Percentiles rank a stretch among this genome's conserved stretches.
phyloP scores from a whole-genome alignment of 2,113 vertebrate genomes.

The Tauraco erythrolophus region DNA sequence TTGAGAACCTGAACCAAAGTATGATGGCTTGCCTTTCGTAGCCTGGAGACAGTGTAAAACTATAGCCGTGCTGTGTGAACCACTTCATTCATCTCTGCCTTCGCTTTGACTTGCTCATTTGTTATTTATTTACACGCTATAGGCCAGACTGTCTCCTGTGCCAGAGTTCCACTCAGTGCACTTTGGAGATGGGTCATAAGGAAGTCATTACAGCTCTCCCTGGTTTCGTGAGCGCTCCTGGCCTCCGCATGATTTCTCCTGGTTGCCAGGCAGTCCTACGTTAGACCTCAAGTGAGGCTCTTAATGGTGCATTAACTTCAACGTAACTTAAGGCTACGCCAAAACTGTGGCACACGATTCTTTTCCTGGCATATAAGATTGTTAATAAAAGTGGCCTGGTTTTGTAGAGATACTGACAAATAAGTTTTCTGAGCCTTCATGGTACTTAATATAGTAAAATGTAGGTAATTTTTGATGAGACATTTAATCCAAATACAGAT shows the following conservation, averaged over 20 bases:
- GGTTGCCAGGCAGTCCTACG: background rate
- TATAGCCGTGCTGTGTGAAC: background rate
- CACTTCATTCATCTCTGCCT: constrained; percentile 27
- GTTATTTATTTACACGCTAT: constrained; percentile 12
- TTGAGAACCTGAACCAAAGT: constrained; percentile 8
- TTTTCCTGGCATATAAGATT: background rate
- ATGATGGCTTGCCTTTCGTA: background rate
- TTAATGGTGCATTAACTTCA: background rate
- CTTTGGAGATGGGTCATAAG: constrained; percentile 18
- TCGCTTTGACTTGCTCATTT: background rate
- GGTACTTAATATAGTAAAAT: background rate
- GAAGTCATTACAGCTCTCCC: constrained; percentile 35
- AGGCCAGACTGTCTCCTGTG: constrained; percentile 15
- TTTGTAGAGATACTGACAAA: background rate
- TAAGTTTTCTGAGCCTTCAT: background rate
- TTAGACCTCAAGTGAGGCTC: background rate
- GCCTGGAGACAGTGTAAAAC: background rate
- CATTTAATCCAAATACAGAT: background rate
- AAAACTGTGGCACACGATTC: background rate
- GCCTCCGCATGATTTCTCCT: background rate
- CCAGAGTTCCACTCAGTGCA: background rate
- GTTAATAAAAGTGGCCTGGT: background rate
- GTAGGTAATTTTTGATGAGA: background rate
- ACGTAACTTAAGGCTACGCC: rapidly evolving
- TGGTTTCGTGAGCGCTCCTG: background rate